Evolutionary conservation across 2,113 vertebrate genomes (phyloP).

Genomic region (Gorilla gorilla): DNA sequence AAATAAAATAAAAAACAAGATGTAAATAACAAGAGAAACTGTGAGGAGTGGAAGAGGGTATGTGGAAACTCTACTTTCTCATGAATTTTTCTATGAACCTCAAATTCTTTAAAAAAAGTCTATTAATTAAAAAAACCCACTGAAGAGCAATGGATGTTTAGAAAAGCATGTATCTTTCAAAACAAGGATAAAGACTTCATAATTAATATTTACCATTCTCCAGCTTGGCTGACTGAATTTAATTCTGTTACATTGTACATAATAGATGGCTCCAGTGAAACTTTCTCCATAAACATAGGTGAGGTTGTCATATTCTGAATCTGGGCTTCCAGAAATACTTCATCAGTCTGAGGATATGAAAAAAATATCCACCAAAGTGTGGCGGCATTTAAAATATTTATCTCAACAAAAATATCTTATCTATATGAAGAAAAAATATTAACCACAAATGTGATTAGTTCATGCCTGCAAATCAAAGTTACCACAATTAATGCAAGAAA

Average conservation of each 20-base stretch:
- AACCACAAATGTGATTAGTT: slow-evolving; percentile 90
- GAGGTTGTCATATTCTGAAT: slow-evolving; percentile 99
- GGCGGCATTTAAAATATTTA: slow-evolving; percentile 49
- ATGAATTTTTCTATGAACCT: neutral
- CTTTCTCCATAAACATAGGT: slow-evolving; percentile 99
- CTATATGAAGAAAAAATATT: slow-evolving; percentile 79
- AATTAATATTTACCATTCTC: slow-evolving; percentile 86
- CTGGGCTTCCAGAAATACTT: slow-evolving; percentile 99
- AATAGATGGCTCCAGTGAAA: slow-evolving; percentile 96
- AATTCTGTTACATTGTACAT: slow-evolving; percentile 98
- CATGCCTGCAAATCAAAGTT: slow-evolving; percentile 92
- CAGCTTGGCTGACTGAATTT: slow-evolving; percentile 86
- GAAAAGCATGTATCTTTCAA: slow-evolving; percentile 81
- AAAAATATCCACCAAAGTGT: slow-evolving; percentile 73
- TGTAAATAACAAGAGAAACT: neutral
- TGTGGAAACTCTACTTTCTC: neutral
- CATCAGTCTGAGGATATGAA: slow-evolving; percentile 91
- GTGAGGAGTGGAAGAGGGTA: neutral
- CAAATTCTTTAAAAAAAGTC: neutral
- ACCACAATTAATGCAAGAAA: slow-evolving; percentile 86
- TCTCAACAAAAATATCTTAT: slow-evolving; percentile 65
- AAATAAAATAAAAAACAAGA: neutral
- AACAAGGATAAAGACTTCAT: slow-evolving; percentile 14
- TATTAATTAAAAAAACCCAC: neutral
- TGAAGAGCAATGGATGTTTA: neutral